These are phyloP conservation scores for Philopotamus ludificatus DNA, from an alignment of 1,140 invertebrate species.

Conservation along the genomic window DNA sequence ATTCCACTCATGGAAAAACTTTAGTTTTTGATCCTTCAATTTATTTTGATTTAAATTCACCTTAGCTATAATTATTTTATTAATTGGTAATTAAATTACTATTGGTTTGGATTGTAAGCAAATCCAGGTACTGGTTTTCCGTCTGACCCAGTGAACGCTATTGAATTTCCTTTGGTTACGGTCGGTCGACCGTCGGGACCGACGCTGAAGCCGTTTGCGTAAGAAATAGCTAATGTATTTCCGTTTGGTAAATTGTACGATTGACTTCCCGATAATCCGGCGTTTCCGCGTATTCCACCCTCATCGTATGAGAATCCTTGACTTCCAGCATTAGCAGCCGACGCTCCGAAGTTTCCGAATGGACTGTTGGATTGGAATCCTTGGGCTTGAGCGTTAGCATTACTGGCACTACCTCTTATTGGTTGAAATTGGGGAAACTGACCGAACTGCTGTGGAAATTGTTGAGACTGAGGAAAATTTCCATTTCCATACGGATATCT, in stretches of 20 bases:
- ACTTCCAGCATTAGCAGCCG: slow-evolving; percentile 46
- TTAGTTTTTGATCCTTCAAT: too few relatives aligned
- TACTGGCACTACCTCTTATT: slow-evolving; percentile 26
- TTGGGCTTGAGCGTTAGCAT: slow-evolving; percentile 35
- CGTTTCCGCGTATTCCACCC: slow-evolving; percentile 45
- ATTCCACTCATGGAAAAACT: too few relatives aligned
- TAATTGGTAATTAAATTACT: not conserved
- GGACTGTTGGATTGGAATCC: slow-evolving; percentile 33
- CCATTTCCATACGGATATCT: slow-evolving; percentile 20
- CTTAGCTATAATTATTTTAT: too few relatives aligned
- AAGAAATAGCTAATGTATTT: slow-evolving; percentile 47
- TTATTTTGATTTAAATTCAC: too few relatives aligned
- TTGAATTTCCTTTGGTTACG: slow-evolving; percentile 43
- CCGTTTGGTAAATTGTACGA: slow-evolving; percentile 47
- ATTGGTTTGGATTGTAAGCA: not conserved
- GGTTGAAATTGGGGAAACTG: slow-evolving; percentile 30
- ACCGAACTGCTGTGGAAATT: slow-evolving; percentile 16
- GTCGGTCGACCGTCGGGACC: slow-evolving; percentile 45
- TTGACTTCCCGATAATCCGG: slow-evolving; percentile 46
- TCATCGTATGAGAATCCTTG: slow-evolving; percentile 44
- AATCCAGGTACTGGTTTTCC: slow-evolving; percentile 28
- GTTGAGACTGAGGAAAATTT: slow-evolving; percentile 21
- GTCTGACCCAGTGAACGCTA: slow-evolving; percentile 35
- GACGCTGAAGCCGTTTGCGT: slow-evolving; percentile 48
- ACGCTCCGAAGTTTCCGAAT: slow-evolving; percentile 46